phyloP scores from a whole-genome alignment of 2,888 invertebrate genomes.

The Bembecia ichneumoniformis region DNA sequence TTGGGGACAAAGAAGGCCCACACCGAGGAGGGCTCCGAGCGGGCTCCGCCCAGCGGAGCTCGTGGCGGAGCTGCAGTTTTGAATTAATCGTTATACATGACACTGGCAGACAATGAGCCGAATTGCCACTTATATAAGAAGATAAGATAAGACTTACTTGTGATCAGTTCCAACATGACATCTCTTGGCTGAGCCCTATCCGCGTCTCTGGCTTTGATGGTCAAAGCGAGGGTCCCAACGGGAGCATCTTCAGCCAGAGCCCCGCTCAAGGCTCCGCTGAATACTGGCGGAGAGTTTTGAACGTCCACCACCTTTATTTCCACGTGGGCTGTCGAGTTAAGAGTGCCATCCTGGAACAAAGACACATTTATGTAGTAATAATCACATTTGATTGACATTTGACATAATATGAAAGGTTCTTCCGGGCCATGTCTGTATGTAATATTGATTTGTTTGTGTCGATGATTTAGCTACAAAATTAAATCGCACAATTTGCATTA shows the following conservation, averaged over 20 bases:
- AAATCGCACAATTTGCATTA: too few species aligned
- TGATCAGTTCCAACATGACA: slow-evolving; percentile 83
- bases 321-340: slow-evolving; percentile 80
- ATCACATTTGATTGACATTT: background rate
- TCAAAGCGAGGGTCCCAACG: slow-evolving; percentile 85
- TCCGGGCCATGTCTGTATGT: too few species aligned
- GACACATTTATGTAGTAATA: background rate
- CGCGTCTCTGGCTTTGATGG: slow-evolving; percentile 85
- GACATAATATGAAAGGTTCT: background rate
- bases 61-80: too few species aligned
- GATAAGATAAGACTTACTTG: slow-evolving; percentile 79
- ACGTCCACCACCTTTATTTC: slow-evolving; percentile 87
- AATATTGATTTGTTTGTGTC: too few species aligned
- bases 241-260: slow-evolving; percentile 86
- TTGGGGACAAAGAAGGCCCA: too few species aligned
- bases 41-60: too few species aligned
- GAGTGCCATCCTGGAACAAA: slow-evolving; percentile 79
- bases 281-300: slow-evolving; percentile 89
- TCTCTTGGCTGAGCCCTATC: slow-evolving; percentile 86
- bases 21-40: too few species aligned
- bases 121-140: too few species aligned
- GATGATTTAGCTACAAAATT: too few species aligned
- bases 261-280: slow-evolving; percentile 84
- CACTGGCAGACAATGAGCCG: too few species aligned
- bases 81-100: too few species aligned